phyloP scores from a whole-genome alignment of 1,140 invertebrate genomes.

The Diuraphis noxia region DNA sequence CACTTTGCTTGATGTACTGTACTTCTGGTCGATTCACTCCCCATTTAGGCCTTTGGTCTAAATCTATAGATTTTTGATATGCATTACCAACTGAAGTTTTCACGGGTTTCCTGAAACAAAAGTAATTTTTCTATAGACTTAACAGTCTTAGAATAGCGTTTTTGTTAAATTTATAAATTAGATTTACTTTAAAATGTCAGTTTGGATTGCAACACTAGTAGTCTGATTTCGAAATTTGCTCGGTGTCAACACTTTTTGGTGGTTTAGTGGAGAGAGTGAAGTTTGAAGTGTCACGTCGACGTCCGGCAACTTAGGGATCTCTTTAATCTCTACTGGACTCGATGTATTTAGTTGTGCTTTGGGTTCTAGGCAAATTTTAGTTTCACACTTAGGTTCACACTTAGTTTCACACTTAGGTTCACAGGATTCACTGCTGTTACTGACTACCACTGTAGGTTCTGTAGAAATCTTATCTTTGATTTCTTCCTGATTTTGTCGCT shows the following conservation, averaged over 20 bases:
- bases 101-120: background rate
- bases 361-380: background rate
- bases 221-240: slow-evolving; percentile 42
- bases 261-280: background rate
- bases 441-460: background rate
- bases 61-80: slow-evolving; percentile 39
- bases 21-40: slow-evolving; percentile 71
- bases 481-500: slow-evolving; percentile 22
- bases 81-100: background rate
- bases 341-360: background rate
- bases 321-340: background rate
- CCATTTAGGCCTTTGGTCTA: slow-evolving; percentile 65
- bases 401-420: background rate
- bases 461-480: background rate
- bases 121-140: background rate
- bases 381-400: background rate
- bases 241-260: slow-evolving; percentile 34
- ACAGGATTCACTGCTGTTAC: background rate
- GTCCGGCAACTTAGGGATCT: background rate
- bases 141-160: background rate
- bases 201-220: slow-evolving; percentile 35
- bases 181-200: slow-evolving; percentile 20
- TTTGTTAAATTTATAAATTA: background rate
- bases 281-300: slow-evolving; percentile 30
- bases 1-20: slow-evolving; percentile 75